Evolutionary conservation across 2,888 invertebrate genomes (phyloP).

Genomic region (Iselma pallidipennis): DNA sequence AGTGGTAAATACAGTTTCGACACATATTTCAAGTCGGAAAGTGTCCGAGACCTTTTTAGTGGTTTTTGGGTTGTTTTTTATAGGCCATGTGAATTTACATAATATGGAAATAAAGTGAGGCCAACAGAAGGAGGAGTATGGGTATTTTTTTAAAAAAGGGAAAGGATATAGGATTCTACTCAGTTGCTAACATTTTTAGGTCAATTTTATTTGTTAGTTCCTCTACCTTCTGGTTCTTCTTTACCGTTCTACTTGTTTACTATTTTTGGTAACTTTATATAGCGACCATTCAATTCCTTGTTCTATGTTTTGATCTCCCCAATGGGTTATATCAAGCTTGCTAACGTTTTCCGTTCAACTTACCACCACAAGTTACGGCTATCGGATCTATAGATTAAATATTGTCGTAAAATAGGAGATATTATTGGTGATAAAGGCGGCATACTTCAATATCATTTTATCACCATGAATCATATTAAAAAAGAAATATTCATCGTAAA

Average conservation of each 20-base stretch:
- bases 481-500: constrained; percentile 22
- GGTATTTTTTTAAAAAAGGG: background rate
- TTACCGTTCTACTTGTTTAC: too few species aligned
- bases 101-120: background rate
- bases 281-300: background rate
- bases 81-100: background rate
- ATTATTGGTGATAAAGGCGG: constrained; percentile 27
- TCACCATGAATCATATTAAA: constrained; percentile 20
- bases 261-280: too few species aligned
- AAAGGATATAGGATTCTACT: background rate
- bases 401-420: constrained; percentile 20
- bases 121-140: background rate
- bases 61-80: background rate
- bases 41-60: background rate
- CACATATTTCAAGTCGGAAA: background rate
- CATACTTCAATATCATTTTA: constrained; percentile 27
- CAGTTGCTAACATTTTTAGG: background rate
- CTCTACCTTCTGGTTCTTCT: background rate
- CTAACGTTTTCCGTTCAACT: background rate
- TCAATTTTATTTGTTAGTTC: background rate
- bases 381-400: constrained; percentile 26
- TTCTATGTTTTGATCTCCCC: background rate
- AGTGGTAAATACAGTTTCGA: background rate
- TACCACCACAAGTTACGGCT: constrained; percentile 11
- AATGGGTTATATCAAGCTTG: background rate